These are phyloP conservation scores for Sminthopsis crassicaudata DNA, from an alignment of 2,113 vertebrate species.

Conservation along the genomic window DNA sequence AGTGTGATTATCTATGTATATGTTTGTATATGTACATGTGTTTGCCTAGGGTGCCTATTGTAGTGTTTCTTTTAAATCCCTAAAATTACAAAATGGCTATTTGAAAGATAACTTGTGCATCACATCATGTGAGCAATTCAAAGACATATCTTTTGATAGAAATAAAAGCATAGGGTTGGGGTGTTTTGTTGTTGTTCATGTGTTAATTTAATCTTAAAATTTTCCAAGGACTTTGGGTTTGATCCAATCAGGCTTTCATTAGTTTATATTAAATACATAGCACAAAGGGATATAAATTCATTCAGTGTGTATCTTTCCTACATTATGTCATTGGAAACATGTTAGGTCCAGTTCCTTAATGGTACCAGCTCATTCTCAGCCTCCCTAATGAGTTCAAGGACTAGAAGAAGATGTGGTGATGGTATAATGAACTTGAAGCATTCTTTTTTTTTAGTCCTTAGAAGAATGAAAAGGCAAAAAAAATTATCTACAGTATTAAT, in stretches of 20 bases:
- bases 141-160: slow-evolving; percentile 58
- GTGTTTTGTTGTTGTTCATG: neutral
- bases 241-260: slow-evolving; percentile 61
- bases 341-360: neutral
- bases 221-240: slow-evolving; percentile 61
- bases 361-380: neutral
- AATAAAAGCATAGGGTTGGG: slow-evolving; percentile 44
- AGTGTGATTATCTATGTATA: neutral
- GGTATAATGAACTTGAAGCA: slow-evolving; percentile 12
- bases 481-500: neutral
- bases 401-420: neutral
- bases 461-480: neutral
- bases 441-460: slow-evolving; percentile 20
- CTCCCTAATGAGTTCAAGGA: neutral
- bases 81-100: slow-evolving; percentile 66
- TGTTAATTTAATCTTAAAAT: slow-evolving; percentile 67
- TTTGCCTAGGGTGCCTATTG: slow-evolving; percentile 13
- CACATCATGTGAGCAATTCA: slow-evolving; percentile 53
- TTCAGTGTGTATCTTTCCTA: slow-evolving; percentile 27
- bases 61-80: slow-evolving; percentile 48
- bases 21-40: neutral
- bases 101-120: slow-evolving; percentile 65
- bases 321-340: neutral
- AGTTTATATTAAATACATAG: slow-evolving; percentile 65
- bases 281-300: slow-evolving; percentile 5